Evolutionary conservation across 23 tunicate genomes (phyloP), one percentile per base, ranked within the genome.

Genomic region (Styela clava): DNA sequence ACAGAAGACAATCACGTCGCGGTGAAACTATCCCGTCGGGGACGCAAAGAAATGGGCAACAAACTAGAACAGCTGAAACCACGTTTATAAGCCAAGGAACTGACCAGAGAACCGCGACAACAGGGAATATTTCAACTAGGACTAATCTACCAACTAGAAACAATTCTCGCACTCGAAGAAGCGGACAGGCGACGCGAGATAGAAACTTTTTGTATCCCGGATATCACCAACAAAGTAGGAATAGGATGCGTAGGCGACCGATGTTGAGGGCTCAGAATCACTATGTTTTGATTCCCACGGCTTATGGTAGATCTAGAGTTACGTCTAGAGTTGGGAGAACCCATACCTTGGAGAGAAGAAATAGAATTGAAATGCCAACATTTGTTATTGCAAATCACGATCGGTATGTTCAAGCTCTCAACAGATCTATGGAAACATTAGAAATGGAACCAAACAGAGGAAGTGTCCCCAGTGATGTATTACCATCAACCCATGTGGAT

Each of bases 241-340:
- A 76, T 24, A 36, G 81, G 65, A 25, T 2, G 65, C 28, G 81
- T 35, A 51, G 81, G 20, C 30, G 81, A 35, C 81, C 81, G 26
- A 51, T 76, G 26, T 27, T 76, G 81, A 52, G 81, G 44, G 81
- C 65, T 16, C 81, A 76, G 26, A 76, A 76, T 52, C 81, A 76
- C 44, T 76, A 76, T 29, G 81, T 76, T 5, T 76, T 24, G 7
- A 25, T 44, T 26, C 81, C 81, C 23, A 34, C 21, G 16, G 52
- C 79, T 27, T 52, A 44, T 24, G 81, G 81, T 16, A 36, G 81
- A 76, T 26, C 81, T 22, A 36, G 81, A 51, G 31, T 56, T 16
- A 24, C 65, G 26, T 76, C 81, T 7, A 76, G 81, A 24, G 78
- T 28, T 20, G 27, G 62, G n/a, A 36, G 81, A 52, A 24, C 27